A percentile compares a stretch with the other conserved stretches of the same genome.
Conservation (phyloP, 2,888 invertebrate species). For the Amorpha juglandis region DNA sequence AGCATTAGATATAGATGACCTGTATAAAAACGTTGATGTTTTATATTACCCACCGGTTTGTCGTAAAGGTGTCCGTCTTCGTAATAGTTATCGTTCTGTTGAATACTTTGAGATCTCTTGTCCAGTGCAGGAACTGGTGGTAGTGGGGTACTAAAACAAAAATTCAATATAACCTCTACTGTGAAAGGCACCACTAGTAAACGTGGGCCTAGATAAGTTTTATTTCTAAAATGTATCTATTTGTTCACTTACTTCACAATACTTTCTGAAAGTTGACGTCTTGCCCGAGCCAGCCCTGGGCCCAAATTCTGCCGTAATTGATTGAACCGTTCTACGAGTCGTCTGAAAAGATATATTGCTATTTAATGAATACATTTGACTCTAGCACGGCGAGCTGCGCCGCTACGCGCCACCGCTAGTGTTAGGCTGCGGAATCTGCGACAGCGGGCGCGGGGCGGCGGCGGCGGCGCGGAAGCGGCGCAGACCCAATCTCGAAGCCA, state of each 20-base stretch:
- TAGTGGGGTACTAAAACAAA: conserved; percentile 87
- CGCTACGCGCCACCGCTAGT: too few relatives aligned
- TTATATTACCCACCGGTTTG: conserved; percentile 84
- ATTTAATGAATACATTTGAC: not conserved
- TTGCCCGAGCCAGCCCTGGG: conserved; percentile 83
- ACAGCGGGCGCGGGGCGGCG: too few relatives aligned
- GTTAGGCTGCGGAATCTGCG: too few relatives aligned
- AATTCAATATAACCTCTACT: too few relatives aligned
- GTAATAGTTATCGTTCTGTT: conserved; percentile 78
- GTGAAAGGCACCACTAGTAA: too few relatives aligned
- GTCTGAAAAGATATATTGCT: conserved; percentile 71
- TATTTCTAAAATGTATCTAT: too few relatives aligned
- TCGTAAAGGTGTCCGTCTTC: conserved; percentile 90
- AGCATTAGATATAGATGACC: too few relatives aligned
- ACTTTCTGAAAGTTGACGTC: conserved; percentile 90
- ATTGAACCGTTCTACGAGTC: conserved; percentile 93
- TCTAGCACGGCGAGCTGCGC: not conserved
- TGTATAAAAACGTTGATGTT: not conserved
- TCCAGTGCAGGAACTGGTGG: conserved; percentile 91
- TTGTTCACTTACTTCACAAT: conserved; percentile 88
- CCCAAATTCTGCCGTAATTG: conserved; percentile 92
- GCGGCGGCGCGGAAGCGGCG: too few relatives aligned
- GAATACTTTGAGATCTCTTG: conserved; percentile 83
- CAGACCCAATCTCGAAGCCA: too few relatives aligned
- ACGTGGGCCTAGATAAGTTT: too few relatives aligned